Percentiles rank a stretch among this genome's conserved stretches.
These are phyloP conservation scores for Patella caerulea DNA, from an alignment of 2,888 invertebrate genomes.

Conservation along the genomic window DNA sequence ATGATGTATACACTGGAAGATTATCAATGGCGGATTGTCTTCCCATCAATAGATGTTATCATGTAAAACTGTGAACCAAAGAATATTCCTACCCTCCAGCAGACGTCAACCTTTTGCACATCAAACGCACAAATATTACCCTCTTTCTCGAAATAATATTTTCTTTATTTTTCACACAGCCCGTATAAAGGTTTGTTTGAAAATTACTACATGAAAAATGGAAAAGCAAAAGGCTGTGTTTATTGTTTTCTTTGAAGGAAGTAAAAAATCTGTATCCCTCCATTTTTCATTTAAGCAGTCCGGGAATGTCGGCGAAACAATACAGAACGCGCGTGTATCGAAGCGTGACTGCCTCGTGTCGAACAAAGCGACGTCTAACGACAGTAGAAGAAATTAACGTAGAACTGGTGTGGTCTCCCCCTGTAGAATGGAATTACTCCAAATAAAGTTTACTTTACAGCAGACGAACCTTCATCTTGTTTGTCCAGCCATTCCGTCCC, in stretches of 20 bases:
- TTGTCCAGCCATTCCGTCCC: not conserved
- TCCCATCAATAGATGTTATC: not conserved
- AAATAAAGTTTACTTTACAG: constrained; percentile 7
- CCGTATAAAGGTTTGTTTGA: not conserved
- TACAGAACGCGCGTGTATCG: not conserved
- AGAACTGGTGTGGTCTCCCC: not conserved
- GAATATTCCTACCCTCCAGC: not conserved
- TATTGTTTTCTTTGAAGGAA: no score
- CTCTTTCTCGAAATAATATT: constrained; percentile 1
- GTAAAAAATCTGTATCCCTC: not conserved
- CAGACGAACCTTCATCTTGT: not conserved
- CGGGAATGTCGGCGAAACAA: not conserved
- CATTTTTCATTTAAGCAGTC: not conserved
- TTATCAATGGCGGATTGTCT: not conserved
- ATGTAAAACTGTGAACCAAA: not conserved
- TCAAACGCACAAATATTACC: not conserved
- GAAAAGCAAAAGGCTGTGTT: no score
- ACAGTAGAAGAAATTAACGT: constrained; percentile 1
- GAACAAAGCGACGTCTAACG: constrained; percentile 7
- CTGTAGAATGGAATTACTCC: not conserved
- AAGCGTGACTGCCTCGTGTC: constrained; percentile 1
- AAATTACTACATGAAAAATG: not conserved
- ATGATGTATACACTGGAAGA: not conserved
- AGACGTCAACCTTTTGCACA: not conserved
- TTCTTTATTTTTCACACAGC: not conserved